Conservation (phyloP, 2,888 invertebrate species). For the Aphrophora alni region DNA sequence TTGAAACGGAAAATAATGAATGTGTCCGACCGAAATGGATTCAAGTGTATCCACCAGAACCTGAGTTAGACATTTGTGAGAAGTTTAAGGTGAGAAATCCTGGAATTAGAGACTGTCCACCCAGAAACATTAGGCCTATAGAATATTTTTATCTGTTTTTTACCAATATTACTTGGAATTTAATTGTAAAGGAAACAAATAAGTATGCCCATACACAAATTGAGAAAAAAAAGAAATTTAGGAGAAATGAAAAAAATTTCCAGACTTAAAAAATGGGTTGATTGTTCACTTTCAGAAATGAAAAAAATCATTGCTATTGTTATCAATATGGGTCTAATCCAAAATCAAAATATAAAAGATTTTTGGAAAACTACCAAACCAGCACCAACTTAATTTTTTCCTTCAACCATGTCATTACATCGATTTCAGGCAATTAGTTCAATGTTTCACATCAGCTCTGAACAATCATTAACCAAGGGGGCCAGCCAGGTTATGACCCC, state of each 20-base stretch:
- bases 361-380: too few relatives aligned
- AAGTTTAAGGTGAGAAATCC: neutral
- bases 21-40: too few relatives aligned
- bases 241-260: neutral
- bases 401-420: too few relatives aligned
- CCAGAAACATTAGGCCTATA: neutral
- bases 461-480: too few relatives aligned
- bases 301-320: too few relatives aligned
- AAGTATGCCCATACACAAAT: neutral
- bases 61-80: neutral
- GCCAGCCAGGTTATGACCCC: too few relatives aligned
- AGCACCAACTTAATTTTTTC: too few relatives aligned
- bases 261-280: neutral
- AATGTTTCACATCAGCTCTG: neutral
- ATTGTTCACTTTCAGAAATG: neutral
- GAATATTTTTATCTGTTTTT: neutral
- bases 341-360: too few relatives aligned
- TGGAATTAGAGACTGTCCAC: neutral
- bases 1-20: too few relatives aligned
- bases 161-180: neutral
- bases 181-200: neutral
- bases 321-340: too few relatives aligned
- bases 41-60: conserved; percentile 10
- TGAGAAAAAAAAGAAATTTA: neutral
- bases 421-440: too few relatives aligned